Conservation (phyloP, 2,113 vertebrate genomes). For the Geococcyx californianus region DNA sequence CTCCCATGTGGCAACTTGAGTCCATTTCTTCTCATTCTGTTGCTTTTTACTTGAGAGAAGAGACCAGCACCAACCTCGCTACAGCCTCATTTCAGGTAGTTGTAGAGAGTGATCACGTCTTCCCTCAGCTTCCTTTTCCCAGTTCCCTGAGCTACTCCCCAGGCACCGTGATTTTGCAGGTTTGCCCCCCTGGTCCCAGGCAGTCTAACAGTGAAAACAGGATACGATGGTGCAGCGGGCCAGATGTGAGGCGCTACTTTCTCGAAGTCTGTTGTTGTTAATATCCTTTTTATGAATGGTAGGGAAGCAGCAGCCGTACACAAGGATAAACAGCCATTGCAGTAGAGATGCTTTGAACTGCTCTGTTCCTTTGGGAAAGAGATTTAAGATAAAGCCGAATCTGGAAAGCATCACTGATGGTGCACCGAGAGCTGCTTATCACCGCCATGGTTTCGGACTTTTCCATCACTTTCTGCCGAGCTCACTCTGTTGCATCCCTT, state of each 20-base stretch:
- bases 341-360: conserved; percentile 42
- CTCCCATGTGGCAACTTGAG: no score
- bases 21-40: no score
- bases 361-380: not conserved
- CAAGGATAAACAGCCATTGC: not conserved
- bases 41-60: no score
- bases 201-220: not conserved
- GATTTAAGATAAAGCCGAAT: conserved; percentile 30
- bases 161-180: fast-evolving
- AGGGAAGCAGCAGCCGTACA: not conserved
- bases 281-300: not conserved
- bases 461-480: not conserved
- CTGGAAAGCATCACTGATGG: conserved; percentile 35
- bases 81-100: no score
- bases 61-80: no score
- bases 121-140: no score
- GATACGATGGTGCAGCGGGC: fast-evolving
- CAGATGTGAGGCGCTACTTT: not conserved
- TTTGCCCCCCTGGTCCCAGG: not conserved
- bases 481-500: no score
- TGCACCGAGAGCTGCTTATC: not conserved
- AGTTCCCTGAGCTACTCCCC: no score
- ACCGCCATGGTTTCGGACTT: not conserved
- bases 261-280: not conserved
- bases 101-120: no score